Percentiles rank a stretch among this genome's conserved stretches.
These are phyloP conservation scores for Lophius americanus DNA, from an alignment of 2,797 vertebrate species.

Conservation along the genomic window DNA sequence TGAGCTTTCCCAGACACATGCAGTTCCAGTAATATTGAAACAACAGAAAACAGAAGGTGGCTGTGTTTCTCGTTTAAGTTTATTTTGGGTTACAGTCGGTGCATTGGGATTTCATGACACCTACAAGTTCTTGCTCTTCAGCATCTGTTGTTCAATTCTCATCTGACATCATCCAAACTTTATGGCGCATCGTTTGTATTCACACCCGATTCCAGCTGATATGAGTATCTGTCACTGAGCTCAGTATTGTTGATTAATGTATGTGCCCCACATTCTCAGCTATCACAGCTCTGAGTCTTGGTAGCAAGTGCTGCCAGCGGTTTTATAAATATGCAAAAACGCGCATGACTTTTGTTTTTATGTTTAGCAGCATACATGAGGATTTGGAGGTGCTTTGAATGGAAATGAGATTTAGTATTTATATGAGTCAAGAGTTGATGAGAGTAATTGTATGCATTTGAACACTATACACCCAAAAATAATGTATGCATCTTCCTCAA, in stretches of 20 bases:
- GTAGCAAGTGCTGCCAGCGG: constrained; percentile 45
- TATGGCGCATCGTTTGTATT: constrained; percentile 57
- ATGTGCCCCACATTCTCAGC: constrained; percentile 74
- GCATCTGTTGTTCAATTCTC: constrained; percentile 28
- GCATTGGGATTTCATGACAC: constrained; percentile 33
- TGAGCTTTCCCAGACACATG: constrained; percentile 19
- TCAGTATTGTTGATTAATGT: constrained; percentile 75
- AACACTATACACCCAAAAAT: constrained; percentile 3
- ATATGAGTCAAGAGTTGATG: constrained; percentile 57
- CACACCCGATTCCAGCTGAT: constrained; percentile 64
- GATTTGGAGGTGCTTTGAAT: constrained; percentile 60
- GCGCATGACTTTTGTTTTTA: constrained; percentile 41
- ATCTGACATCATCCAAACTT: constrained; percentile 61
- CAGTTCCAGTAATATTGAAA: constrained; percentile 40
- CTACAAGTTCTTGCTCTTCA: constrained; percentile 6
- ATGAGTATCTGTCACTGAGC: constrained; percentile 72
- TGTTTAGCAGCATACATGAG: constrained; percentile 38
- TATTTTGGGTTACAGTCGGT: constrained; percentile 15
- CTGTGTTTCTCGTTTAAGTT: constrained; percentile 13
- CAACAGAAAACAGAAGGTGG: constrained; percentile 15
- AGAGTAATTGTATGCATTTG: constrained; percentile 8
- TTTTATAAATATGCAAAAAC: constrained; percentile 58
- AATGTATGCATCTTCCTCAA: constrained; percentile 13
- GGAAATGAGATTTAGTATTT: constrained; percentile 47
- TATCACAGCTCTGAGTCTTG: constrained; percentile 44